phyloP scores from a whole-genome alignment of 2,797 vertebrate species.

The Myotis planiceps region DNA sequence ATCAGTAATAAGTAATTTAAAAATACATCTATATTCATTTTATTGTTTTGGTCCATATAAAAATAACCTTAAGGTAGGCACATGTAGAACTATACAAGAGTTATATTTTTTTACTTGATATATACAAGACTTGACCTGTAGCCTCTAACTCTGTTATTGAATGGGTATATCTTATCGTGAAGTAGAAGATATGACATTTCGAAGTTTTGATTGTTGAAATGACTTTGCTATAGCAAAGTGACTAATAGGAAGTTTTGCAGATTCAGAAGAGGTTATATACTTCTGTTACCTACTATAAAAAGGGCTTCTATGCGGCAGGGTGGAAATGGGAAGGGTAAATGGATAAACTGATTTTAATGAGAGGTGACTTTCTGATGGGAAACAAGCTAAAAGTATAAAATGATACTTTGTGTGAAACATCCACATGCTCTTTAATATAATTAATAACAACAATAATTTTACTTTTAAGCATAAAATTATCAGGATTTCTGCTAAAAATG shows the following conservation, averaged over 20 bases:
- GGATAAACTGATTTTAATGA: neutral
- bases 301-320: neutral
- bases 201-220: neutral
- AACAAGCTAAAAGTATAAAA: conserved; percentile 33
- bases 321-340: neutral
- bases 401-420: neutral
- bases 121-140: neutral
- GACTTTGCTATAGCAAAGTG: neutral
- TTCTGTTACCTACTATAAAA: neutral
- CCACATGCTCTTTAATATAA: neutral
- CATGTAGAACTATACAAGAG: neutral
- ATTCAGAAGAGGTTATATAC: neutral
- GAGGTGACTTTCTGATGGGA: conserved; percentile 12
- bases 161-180: neutral
- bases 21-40: neutral
- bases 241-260: neutral
- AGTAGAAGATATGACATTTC: neutral
- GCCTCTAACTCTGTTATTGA: neutral
- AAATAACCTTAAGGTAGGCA: neutral
- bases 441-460: neutral
- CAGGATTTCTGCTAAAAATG: neutral
- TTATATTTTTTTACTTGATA: neutral
- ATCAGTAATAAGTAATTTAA: conserved; percentile 7
- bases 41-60: neutral
- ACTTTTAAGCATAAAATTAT: neutral